phyloP scores from a whole-genome alignment of 1,140 invertebrate species.

The Ostrea denselamellosa region DNA sequence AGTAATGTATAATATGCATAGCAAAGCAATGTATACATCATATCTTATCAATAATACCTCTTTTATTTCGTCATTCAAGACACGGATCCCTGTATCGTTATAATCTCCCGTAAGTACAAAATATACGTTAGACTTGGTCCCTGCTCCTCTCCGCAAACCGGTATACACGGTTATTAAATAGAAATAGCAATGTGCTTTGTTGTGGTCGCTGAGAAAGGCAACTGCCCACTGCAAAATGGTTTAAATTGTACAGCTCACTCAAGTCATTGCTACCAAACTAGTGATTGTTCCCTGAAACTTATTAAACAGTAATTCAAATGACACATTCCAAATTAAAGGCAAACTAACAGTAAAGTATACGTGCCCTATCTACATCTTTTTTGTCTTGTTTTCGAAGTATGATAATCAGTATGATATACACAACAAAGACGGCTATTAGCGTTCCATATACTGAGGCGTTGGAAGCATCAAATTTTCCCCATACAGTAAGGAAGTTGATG shows the following conservation, averaged over 20 bases:
- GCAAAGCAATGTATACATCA: too few species aligned
- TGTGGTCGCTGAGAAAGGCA: constrained; percentile 60
- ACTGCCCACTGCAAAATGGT: constrained; percentile 57
- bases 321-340: neutral
- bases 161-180: constrained; percentile 67
- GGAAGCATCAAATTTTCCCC: constrained; percentile 69
- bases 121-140: constrained; percentile 63
- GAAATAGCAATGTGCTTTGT: constrained; percentile 56
- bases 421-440: constrained; percentile 76
- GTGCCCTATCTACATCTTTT: constrained; percentile 2
- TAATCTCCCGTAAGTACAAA: constrained; percentile 64
- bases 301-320: neutral
- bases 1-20: too few species aligned
- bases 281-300: neutral
- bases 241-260: neutral
- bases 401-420: constrained; percentile 63
- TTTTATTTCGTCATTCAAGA: constrained; percentile 57
- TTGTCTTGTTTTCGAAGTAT: constrained; percentile 31
- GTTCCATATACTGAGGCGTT: constrained; percentile 72
- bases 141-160: constrained; percentile 58
- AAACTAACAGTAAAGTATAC: neutral
- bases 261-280: neutral
- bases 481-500: constrained; percentile 81
- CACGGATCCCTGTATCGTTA: constrained; percentile 60
- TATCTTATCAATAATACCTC: neutral